Base-by-base conservation (phyloP, 2,797 vertebrate species). In the Falco naumanni region DNA sequence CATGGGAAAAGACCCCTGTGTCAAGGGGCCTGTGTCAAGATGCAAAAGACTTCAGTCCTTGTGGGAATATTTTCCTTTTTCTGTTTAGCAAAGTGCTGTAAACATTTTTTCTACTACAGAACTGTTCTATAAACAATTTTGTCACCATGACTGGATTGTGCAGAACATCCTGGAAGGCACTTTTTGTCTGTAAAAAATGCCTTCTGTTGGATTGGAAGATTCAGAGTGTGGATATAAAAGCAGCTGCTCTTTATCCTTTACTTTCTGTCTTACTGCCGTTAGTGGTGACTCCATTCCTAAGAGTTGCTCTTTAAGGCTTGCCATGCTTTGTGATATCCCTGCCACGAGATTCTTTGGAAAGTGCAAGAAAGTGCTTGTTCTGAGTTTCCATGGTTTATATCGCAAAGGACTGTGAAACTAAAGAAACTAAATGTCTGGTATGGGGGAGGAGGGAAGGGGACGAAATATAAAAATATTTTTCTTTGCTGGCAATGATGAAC, bases 91-190 rank as follows among this genome's bases (percentile, higher is more conserved):
- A 84, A 82, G 34, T 15, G 22, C 31, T 82, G 51, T 54, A 92
- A 93, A 84, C 34, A 29, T 56, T 64, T 76, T 57, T 48, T 53
- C 54, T 59, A 2, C 68, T 33, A 43, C 41, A 78, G 16, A 64
- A 17, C n/a, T 56, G 56, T 14, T 85, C 75, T 60, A 14, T 61
- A 66, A 68, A 71, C 53, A 71, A 6, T 90, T 90, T 84, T 93
- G n/a, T 69, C 74, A 63, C 69, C 6, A 9, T 1, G 6, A 28
- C 33, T 50, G 77, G 59, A 25, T 72, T 84, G 47, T 60, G 28
- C 34, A 80, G 79, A 74, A 63, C n/a, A 24, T 79, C 51, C 89
- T 93, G 86, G 74, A 90, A 96, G 86, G 70, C 41, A 34, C 39
- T 76, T 34, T 31, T 48, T 84, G n/a, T 34, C 71, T 93, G 85